Evolutionary conservation across 2,113 vertebrate genomes (phyloP), one percentile per base, ranked within the genome.

Genomic region (Osmerus mordax): DNA sequence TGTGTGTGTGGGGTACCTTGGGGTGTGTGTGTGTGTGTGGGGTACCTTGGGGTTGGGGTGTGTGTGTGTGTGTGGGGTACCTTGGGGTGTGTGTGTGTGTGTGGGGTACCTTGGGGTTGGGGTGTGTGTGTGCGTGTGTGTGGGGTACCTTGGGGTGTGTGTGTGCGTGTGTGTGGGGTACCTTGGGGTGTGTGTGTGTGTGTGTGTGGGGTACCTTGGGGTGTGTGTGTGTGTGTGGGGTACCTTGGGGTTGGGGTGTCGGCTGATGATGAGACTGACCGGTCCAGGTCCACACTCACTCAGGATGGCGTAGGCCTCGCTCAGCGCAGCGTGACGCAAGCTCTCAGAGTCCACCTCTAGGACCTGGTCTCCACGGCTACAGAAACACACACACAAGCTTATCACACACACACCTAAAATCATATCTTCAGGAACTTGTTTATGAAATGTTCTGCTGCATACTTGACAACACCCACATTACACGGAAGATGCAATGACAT

Each of bases 211-310:
- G 18, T 59, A 19, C 23, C 54, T 36, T 54, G 19, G 28, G 14
- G 51, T 28, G 32, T 18, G 14, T 23, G 67, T 64, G 36, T 16
- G 41, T 60, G 69, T 72, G 61, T 9, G 61, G 47, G 84, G 91
- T 73, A 97, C 96, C 93, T 97, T 99, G 32, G 97, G 94, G 74
- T 98, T 96, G 8, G 97, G 97, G 84, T 99, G 97, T 23, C 97
- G 90, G 78, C 96, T 96, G 47, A 99, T 94, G 75, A 99, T 97
- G 2, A 98, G 94, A 82, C 95, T 96, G 28, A 98, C 94, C 0
- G 94, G 95, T 68, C 97, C 97, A 0, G 97, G 96, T 18, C 96
- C 96, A 62, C 96, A 98, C 70, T 98, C 96, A 5, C 96, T 98
- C 76, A 99, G 89, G 83, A 98, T 94, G 70, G 95, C 92, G 0